A percentile compares a stretch with the other conserved stretches of the same genome.
Conservation (phyloP, 1,140 invertebrate genomes). For the Danaus plexippus region DNA sequence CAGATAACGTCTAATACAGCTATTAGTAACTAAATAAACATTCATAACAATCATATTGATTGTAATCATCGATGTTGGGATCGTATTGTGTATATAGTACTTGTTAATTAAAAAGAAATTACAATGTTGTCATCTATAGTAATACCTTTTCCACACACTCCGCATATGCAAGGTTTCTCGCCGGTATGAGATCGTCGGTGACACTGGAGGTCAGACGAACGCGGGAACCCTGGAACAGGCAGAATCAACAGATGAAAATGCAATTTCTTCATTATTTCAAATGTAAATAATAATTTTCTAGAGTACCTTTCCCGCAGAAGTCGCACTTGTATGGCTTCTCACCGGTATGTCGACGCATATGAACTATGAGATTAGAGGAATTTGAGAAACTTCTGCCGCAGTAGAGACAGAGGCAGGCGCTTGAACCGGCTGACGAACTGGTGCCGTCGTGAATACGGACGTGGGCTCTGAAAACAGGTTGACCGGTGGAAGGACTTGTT, state of each 20-base stretch:
- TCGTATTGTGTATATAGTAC: too few relatives aligned
- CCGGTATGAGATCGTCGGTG: constrained; percentile 69
- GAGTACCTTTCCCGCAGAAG: constrained; percentile 64
- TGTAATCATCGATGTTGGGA: too few relatives aligned
- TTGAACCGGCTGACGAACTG: constrained; percentile 22
- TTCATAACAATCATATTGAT: too few relatives aligned
- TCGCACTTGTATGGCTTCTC: constrained; percentile 70
- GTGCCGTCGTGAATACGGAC: constrained; percentile 39
- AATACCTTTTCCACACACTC: constrained; percentile 75
- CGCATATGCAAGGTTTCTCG: constrained; percentile 69
- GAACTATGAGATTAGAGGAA: constrained; percentile 74
- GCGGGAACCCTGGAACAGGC: constrained; percentile 51
- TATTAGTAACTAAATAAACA: too few relatives aligned
- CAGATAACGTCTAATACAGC: too few relatives aligned
- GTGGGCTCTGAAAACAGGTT: constrained; percentile 43
- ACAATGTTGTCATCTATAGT: too few relatives aligned
- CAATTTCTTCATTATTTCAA: too few relatives aligned
- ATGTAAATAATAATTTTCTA: too few relatives aligned
- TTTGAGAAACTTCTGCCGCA: constrained; percentile 73
- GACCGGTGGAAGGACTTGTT: too few relatives aligned
- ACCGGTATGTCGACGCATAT: constrained; percentile 74
- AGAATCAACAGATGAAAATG: too few relatives aligned
- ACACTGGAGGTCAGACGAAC: constrained; percentile 65
- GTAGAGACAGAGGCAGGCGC: constrained; percentile 67
- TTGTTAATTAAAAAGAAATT: too few relatives aligned